A percentile compares a stretch with the other conserved stretches of the same genome.
phyloP scores from a whole-genome alignment of 2,113 vertebrate species.

The Boulengeromyrus knoepffleri region DNA sequence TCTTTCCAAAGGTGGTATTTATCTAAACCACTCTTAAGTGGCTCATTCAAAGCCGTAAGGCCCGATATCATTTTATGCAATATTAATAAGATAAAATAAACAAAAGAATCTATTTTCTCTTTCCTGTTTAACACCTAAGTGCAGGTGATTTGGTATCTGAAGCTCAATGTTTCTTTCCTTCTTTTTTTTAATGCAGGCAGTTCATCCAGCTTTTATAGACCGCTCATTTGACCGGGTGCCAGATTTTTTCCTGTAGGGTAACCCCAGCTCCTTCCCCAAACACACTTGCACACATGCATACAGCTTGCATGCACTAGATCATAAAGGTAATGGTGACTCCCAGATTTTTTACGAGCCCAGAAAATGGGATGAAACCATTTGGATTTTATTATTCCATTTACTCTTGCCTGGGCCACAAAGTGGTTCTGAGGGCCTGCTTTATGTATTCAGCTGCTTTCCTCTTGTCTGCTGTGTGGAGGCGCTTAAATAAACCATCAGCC shows the following conservation, averaged over 20 bases:
- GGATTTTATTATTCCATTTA: slow-evolving; percentile 99
- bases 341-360: slow-evolving; percentile 82
- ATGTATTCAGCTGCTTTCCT: slow-evolving; percentile 99
- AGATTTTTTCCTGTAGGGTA: slow-evolving; percentile 47
- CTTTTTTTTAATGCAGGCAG: slow-evolving; percentile 41
- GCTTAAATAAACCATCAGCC: slow-evolving; percentile 95
- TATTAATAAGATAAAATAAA: neutral
- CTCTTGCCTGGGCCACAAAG: slow-evolving; percentile 95
- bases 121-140: neutral
- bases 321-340: slow-evolving; percentile 81
- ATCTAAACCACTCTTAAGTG: slow-evolving; percentile 12
- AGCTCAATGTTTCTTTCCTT: neutral
- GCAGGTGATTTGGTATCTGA: neutral
- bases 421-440: slow-evolving; percentile 97
- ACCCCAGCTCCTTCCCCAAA: neutral
- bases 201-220: slow-evolving; percentile 72
- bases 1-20: neutral
- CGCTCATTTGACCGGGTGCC: slow-evolving; percentile 67
- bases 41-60: neutral
- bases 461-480: slow-evolving; percentile 96
- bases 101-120: neutral
- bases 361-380: slow-evolving; percentile 99
- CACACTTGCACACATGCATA: neutral
- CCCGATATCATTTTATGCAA: neutral
- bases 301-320: slow-evolving; percentile 52